phyloP scores from a whole-genome alignment of 2,113 vertebrate genomes.

The Meriones unguiculatus region DNA sequence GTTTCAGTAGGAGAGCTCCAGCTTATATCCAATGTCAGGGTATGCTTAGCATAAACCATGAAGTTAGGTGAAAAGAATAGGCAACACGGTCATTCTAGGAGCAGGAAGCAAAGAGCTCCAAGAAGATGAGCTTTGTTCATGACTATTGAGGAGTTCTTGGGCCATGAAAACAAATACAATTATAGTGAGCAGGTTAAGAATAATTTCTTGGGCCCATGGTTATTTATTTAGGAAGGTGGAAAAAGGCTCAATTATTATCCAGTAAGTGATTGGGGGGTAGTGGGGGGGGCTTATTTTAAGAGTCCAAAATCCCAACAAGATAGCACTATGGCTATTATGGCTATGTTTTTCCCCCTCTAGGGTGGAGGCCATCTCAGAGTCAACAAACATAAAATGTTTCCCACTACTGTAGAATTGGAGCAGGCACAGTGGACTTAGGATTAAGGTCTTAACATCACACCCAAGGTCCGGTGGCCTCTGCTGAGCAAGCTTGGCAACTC shows the following conservation, averaged over 20 bases:
- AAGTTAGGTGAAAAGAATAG: conserved; percentile 9
- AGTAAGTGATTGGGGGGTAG: too few relatives aligned
- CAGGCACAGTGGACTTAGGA: conserved; percentile 21
- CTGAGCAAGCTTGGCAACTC: neutral
- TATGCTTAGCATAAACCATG: conserved; percentile 2
- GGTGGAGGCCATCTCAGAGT: neutral
- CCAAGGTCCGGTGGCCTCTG: neutral
- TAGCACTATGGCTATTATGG: neutral
- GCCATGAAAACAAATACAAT: neutral
- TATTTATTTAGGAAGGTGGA: neutral
- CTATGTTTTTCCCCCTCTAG: neutral
- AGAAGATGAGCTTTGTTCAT: neutral
- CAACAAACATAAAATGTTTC: conserved; percentile 38
- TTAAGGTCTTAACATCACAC: neutral
- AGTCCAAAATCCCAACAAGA: neutral
- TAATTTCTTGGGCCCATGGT: neutral
- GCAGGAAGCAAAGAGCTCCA: conserved; percentile 22
- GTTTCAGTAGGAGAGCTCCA: neutral
- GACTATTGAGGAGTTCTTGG: neutral
- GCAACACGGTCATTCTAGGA: neutral
- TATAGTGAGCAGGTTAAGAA: neutral
- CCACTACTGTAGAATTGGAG: conserved; percentile 38
- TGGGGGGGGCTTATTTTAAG: neutral
- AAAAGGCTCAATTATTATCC: neutral
- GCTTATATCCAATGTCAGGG: neutral